Evolutionary conservation across 2,797 vertebrate genomes (phyloP).

Genomic region (Pseudochirops cupreus): DNA sequence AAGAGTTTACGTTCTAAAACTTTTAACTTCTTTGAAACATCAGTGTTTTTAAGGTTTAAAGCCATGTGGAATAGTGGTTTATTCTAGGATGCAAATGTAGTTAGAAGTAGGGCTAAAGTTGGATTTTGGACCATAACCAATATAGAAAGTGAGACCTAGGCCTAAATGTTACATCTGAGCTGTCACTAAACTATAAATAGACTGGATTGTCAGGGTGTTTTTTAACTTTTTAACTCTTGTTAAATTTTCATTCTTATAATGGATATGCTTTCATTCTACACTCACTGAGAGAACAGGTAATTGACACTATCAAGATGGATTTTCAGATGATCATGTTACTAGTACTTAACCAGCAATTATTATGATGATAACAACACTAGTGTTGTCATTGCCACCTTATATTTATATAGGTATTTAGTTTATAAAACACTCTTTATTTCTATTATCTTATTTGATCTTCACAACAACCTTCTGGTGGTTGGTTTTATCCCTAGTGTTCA

Average conservation of each 20-base stretch:
- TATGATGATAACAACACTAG: slow-evolving; percentile 31
- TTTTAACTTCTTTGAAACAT: slow-evolving; percentile 38
- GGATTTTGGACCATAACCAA: slow-evolving; percentile 4
- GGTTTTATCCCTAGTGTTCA: background rate
- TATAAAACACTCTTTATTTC: background rate
- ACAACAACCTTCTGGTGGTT: background rate
- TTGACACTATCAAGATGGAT: background rate
- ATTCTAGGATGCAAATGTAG: slow-evolving; percentile 16
- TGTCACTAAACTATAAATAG: background rate
- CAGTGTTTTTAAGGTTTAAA: slow-evolving; percentile 45
- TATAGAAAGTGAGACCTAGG: background rate
- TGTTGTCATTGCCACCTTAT: background rate
- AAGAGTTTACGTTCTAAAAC: slow-evolving; percentile 36
- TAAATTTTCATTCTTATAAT: slow-evolving; percentile 50
- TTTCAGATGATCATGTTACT: slow-evolving; percentile 18
- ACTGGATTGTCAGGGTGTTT: slow-evolving; percentile 37
- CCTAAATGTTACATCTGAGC: slow-evolving; percentile 32
- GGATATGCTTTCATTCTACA: slow-evolving; percentile 3
- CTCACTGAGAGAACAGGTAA: background rate
- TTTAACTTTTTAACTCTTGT: slow-evolving; percentile 27
- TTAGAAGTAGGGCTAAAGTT: slow-evolving; percentile 23
- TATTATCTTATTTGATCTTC: background rate
- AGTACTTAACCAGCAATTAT: background rate
- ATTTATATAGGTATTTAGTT: background rate
- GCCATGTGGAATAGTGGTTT: slow-evolving; percentile 28